phyloP scores from a whole-genome alignment of 2,113 vertebrate genomes.

The Notechis scutatus region DNA sequence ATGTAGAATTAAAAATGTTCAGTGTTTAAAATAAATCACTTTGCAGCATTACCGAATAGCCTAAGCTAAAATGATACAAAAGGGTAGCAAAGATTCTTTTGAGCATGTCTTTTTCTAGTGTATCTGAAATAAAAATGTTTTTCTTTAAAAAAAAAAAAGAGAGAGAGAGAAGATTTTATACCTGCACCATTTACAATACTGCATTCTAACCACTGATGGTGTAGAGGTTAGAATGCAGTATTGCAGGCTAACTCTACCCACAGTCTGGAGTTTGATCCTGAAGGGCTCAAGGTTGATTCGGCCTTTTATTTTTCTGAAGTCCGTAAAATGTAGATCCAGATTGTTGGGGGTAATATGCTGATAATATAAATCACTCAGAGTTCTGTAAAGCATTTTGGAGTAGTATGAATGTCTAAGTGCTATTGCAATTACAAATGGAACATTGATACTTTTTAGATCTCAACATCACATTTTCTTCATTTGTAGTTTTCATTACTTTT shows the following conservation, averaged over 20 bases:
- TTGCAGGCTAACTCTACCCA: background rate
- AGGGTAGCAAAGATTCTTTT: background rate
- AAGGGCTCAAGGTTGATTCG: background rate
- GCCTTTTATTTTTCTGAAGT: background rate
- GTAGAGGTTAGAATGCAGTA: no score
- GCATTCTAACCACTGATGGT: background rate
- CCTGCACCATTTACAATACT: background rate
- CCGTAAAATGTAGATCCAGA: background rate
- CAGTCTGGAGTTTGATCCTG: background rate
- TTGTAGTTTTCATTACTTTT: background rate
- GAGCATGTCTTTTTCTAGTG: background rate
- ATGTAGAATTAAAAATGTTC: background rate
- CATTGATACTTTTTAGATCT: background rate
- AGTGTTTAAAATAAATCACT: background rate
- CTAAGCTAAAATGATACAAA: background rate
- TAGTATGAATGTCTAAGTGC: background rate
- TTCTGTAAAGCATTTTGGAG: background rate
- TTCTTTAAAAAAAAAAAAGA: background rate
- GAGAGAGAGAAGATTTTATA: background rate
- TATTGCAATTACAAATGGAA: background rate
- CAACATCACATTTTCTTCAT: background rate
- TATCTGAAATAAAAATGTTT: background rate
- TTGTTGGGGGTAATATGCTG: background rate
- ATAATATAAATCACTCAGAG: background rate
- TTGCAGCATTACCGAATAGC: background rate